These are phyloP conservation scores for Sycon ciliatum DNA, from an alignment of 37 sponge, comb jelly and placozoan species.

Conservation along the genomic window DNA sequence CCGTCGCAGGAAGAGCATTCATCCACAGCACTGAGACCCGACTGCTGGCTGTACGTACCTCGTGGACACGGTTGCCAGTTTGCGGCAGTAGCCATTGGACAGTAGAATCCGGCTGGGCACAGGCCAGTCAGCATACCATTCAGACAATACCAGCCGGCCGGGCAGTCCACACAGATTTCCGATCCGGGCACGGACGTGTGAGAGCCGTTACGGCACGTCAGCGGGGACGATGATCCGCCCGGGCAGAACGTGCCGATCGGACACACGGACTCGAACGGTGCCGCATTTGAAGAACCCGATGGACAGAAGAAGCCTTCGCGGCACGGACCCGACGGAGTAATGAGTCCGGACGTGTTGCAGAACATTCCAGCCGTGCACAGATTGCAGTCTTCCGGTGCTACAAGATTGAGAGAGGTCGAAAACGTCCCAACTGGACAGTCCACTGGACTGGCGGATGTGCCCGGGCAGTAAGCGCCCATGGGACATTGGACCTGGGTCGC, in stretches of 20 bases:
- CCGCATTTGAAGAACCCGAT: background rate
- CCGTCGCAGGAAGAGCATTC: constrained; percentile 27
- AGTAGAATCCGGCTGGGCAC: constrained; percentile 31
- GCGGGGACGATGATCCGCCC: constrained; percentile 18
- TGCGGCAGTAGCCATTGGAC: constrained; percentile 25
- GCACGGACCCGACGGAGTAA: background rate
- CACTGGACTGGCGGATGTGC: background rate
- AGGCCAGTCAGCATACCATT: background rate
- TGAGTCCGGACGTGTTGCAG: constrained; percentile 23
- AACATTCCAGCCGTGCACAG: constrained; percentile 25
- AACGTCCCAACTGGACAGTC: constrained; percentile 28
- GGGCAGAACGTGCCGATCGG: constrained; percentile 21
- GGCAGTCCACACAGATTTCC: background rate
- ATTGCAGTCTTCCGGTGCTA: background rate
- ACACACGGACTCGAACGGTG: constrained; percentile 21
- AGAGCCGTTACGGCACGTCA: constrained; percentile 30
- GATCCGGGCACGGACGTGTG: background rate
- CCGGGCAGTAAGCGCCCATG: constrained; percentile 13
- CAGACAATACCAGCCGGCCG: constrained; percentile 5
- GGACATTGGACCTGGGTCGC: too few species aligned
- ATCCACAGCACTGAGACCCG: background rate
- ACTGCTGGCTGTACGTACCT: constrained; percentile 16
- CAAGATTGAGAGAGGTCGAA: background rate
- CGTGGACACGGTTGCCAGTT: constrained; percentile 22
- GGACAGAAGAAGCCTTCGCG: constrained; percentile 34